Percentiles rank a stretch among this genome's conserved stretches.
Conservation (phyloP, 2,113 vertebrate species). For the Zapornia atra region DNA sequence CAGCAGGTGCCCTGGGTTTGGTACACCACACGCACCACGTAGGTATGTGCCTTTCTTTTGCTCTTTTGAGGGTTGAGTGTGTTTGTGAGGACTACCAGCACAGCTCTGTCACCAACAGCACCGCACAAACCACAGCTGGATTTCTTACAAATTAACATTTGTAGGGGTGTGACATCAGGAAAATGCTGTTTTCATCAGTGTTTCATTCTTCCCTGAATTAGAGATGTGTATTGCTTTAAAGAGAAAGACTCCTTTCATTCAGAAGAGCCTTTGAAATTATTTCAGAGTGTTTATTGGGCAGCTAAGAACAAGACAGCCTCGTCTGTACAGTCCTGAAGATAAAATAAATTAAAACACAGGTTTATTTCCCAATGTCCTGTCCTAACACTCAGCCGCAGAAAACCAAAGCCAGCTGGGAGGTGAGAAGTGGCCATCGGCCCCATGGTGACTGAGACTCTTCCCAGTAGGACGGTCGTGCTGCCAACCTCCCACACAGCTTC, state of each 20-base stretch:
- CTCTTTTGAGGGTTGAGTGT: neutral
- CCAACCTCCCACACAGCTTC: neutral
- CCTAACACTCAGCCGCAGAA: neutral
- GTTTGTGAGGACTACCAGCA: neutral
- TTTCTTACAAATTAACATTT: neutral
- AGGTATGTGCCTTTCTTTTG: fast-evolving
- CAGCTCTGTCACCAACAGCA: neutral
- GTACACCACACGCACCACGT: neutral
- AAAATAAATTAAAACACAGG: conserved; percentile 25
- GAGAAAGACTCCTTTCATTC: neutral
- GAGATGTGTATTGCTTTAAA: neutral
- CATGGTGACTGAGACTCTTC: neutral
- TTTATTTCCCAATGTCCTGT: conserved; percentile 30
- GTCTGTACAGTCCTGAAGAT: neutral
- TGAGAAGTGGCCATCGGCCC: neutral
- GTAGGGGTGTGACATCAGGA: neutral
- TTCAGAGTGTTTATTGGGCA: neutral
- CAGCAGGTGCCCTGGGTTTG: too few relatives aligned
- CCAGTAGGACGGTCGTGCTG: neutral
- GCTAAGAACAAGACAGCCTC: neutral
- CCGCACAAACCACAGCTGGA: neutral
- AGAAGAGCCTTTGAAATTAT: conserved; percentile 32
- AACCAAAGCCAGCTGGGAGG: neutral
- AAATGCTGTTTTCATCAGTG: neutral
- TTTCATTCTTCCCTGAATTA: conserved; percentile 22